These are phyloP conservation scores for Drosophila austrosaltans DNA, from an alignment of 2,888 invertebrate genomes.

Conservation along the genomic window DNA sequence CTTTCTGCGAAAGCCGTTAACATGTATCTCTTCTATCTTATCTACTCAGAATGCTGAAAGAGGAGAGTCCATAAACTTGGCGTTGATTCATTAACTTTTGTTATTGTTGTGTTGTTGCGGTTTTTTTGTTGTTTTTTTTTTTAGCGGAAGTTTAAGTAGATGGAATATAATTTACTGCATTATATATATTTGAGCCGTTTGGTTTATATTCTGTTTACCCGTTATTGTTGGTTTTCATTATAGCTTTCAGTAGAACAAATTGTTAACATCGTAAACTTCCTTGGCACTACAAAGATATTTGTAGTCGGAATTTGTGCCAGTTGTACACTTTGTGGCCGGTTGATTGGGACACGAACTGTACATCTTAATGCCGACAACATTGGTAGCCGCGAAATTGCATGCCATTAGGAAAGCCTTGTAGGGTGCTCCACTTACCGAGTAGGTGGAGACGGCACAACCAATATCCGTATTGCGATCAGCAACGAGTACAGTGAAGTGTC, in stretches of 20 bases:
- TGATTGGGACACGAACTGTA: conserved; percentile 52
- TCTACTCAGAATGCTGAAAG: not conserved
- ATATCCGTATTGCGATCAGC: conserved; percentile 66
- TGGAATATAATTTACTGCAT: not conserved
- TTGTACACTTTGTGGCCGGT: conserved; percentile 62
- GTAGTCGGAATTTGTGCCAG: conserved; percentile 64
- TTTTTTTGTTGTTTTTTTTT: not conserved
- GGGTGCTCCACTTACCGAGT: conserved; percentile 25
- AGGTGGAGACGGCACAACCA: conserved; percentile 71
- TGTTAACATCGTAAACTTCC: conserved; percentile 60
- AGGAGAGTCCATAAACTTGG: conserved; percentile 4
- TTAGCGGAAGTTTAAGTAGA: not conserved
- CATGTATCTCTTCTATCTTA: not conserved
- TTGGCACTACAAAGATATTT: conserved; percentile 52
- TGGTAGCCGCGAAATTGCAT: conserved; percentile 78
- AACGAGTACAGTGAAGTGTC: conserved; percentile 77
- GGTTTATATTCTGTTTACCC: not conserved
- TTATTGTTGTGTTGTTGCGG: not conserved
- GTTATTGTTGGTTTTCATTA: too few relatives aligned
- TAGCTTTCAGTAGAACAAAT: conserved; percentile 48
- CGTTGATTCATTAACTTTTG: conserved; percentile 1
- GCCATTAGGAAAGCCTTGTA: conserved; percentile 64
- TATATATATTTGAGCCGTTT: not conserved
- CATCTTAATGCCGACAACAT: conserved; percentile 56
- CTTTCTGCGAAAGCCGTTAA: not conserved